These are phyloP conservation scores for Aleiodes sp. DNA, from an alignment of 1,140 invertebrate species.

Conservation along the genomic window DNA sequence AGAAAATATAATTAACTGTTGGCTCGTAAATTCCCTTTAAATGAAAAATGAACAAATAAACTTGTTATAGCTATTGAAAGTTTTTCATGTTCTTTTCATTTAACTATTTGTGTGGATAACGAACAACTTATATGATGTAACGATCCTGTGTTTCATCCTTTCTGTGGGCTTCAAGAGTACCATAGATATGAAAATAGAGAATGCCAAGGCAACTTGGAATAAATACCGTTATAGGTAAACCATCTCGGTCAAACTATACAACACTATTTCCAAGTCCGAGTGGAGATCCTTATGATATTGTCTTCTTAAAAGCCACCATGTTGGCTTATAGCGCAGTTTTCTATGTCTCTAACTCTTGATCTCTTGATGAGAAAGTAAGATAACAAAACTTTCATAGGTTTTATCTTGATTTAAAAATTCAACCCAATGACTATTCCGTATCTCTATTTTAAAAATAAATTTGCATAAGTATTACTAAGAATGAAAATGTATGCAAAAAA, in stretches of 20 bases:
- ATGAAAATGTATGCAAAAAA: not conserved
- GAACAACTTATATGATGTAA: not conserved
- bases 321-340: not conserved
- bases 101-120: not conserved
- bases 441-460: constrained; percentile 2
- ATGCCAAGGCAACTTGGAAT: constrained; percentile 5
- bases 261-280: constrained; percentile 8
- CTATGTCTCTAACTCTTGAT: constrained; percentile 2
- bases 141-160: not conserved
- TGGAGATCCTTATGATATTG: constrained; percentile 9
- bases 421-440: constrained; percentile 11
- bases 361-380: constrained; percentile 12
- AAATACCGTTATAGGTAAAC: constrained; percentile 6
- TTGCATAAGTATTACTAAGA: constrained; percentile 3
- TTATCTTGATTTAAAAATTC: not conserved
- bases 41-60: no score
- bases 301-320: not conserved
- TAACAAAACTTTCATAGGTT: constrained; percentile 16
- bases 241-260: not conserved
- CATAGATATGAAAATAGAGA: constrained; percentile 9
- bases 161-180: not conserved
- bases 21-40: no score
- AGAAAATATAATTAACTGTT: no score
- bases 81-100: no score
- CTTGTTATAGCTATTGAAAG: no score